Conservation (phyloP, 2,888 invertebrate species). For the Meliscaeva auricollis region DNA sequence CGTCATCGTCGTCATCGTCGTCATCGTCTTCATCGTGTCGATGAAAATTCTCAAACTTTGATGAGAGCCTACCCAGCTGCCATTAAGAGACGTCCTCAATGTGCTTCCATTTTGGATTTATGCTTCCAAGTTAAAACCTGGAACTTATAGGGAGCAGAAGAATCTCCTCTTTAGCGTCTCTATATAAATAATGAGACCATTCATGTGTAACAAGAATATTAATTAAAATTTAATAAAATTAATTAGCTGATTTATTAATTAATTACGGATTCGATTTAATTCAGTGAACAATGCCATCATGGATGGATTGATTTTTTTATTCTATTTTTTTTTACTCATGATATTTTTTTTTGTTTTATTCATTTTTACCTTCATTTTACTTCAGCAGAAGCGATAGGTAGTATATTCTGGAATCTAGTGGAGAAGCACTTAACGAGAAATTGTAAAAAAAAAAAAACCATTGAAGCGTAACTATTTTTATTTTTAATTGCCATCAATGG, state of each 20-base stretch:
- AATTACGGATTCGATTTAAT: slow-evolving; percentile 53
- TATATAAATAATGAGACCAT: slow-evolving; percentile 45
- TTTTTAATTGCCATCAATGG: slow-evolving; percentile 20
- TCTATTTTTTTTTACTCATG: not conserved
- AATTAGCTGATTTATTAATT: slow-evolving; percentile 67
- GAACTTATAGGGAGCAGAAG: not conserved
- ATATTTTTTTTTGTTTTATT: not conserved
- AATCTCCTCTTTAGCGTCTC: not conserved
- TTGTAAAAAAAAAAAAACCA: not conserved
- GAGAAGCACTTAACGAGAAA: slow-evolving; percentile 6
- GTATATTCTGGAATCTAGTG: not conserved
- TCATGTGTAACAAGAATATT: slow-evolving; percentile 63
- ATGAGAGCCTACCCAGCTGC: not conserved
- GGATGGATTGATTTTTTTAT: slow-evolving; percentile 50
- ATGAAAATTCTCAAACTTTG: not conserved
- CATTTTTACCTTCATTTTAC: not conserved
- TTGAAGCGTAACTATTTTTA: slow-evolving; percentile 12
- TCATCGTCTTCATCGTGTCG: no score
- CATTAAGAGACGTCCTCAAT: not conserved
- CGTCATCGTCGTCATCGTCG: no score
- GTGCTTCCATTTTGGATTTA: not conserved
- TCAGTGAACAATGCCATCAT: slow-evolving; percentile 49
- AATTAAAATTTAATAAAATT: slow-evolving; percentile 70
- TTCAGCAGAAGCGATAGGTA: not conserved
- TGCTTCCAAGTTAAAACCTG: not conserved